Evolutionary conservation across 2,797 vertebrate genomes (phyloP).

Genomic region (Thunnus albacares): DNA sequence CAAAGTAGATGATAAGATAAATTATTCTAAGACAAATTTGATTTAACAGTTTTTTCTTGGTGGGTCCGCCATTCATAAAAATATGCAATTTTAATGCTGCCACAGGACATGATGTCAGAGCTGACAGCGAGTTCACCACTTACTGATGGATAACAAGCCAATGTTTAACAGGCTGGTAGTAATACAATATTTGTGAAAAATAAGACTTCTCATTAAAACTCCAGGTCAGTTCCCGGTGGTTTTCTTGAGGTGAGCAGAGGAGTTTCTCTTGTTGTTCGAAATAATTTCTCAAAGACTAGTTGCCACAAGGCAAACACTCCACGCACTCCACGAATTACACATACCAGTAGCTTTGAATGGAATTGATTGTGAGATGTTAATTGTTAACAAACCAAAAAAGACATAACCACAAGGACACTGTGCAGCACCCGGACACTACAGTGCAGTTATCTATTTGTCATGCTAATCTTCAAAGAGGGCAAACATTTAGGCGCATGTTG

Average conservation of each 20-base stretch:
- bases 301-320: background rate
- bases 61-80: background rate
- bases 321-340: background rate
- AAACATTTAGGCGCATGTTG: no score
- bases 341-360: background rate
- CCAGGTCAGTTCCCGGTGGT: background rate
- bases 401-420: no score
- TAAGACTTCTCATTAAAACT: background rate
- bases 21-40: background rate
- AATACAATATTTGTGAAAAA: background rate
- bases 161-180: no score
- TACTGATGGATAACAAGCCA: background rate
- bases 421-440: no score
- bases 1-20: background rate
- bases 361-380: background rate
- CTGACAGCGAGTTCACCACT: constrained; percentile 1
- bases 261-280: background rate
- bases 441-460: no score
- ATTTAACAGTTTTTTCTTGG: background rate
- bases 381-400: no score
- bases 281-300: constrained; percentile 6
- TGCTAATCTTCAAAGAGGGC: no score
- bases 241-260: background rate
- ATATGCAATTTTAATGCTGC: constrained; percentile 14
- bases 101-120: background rate